A percentile compares a stretch with the other conserved stretches of the same genome.
phyloP scores from a whole-genome alignment of 2,888 invertebrate species.

The Pimpla rufipes region DNA sequence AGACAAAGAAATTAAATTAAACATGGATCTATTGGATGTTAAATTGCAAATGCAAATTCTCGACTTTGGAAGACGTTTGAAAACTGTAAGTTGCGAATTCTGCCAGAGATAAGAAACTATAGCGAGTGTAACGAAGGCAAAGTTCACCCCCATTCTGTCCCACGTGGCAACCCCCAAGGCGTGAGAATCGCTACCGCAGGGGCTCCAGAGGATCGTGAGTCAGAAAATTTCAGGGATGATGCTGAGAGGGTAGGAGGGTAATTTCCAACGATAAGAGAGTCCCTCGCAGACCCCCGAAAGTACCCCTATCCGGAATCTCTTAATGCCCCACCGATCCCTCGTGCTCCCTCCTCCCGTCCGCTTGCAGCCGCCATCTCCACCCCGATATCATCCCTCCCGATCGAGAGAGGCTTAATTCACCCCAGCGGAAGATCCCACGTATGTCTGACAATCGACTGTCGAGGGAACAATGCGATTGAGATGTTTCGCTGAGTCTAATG shows the following conservation, averaged over 20 bases:
- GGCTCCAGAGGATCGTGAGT: not conserved
- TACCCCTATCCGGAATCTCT: slow-evolving; percentile 40
- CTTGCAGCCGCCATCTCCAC: not conserved
- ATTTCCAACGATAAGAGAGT: slow-evolving; percentile 57
- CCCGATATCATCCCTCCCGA: not conserved
- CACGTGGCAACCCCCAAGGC: slow-evolving; percentile 13
- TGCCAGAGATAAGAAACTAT: slow-evolving; percentile 2
- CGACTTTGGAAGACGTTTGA: no score
- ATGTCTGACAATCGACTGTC: not conserved
- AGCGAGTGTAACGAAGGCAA: slow-evolving; percentile 18
- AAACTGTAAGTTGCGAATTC: slow-evolving; percentile 1
- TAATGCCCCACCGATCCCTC: slow-evolving; percentile 23
- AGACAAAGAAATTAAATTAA: no score
- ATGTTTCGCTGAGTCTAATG: not conserved
- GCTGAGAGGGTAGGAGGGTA: slow-evolving; percentile 59
- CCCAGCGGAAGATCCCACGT: not conserved
- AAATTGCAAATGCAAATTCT: no score
- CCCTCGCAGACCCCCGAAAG: slow-evolving; percentile 25
- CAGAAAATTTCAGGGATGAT: slow-evolving; percentile 7
- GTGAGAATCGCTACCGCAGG: slow-evolving; percentile 23
- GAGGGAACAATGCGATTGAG: not conserved
- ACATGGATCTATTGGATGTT: no score
- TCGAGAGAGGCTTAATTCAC: not conserved
- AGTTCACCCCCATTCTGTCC: slow-evolving; percentile 14
- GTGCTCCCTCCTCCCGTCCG: slow-evolving; percentile 5